phyloP scores from a whole-genome alignment of 2,797 vertebrate species.

The Helicolenus hilgendorfi region DNA sequence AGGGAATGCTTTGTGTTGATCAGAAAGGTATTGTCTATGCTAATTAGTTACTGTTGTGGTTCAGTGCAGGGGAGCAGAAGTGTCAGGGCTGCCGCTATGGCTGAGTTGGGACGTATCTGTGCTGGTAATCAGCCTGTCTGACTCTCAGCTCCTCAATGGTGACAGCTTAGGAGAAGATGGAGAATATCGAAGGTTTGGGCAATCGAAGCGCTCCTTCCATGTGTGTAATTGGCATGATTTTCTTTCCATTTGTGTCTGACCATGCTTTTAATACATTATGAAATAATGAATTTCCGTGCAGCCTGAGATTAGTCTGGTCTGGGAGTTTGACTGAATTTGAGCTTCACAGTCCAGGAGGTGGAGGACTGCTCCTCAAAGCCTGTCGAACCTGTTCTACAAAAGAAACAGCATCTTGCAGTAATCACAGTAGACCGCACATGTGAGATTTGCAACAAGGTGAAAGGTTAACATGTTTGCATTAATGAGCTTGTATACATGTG shows the following conservation, averaged over 20 bases:
- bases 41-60: constrained; percentile 82
- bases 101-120: constrained; percentile 59
- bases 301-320: constrained; percentile 10
- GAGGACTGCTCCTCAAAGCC: constrained; percentile 30
- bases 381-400: constrained; percentile 23
- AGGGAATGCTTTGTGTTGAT: constrained; percentile 83
- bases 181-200: constrained; percentile 14
- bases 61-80: constrained; percentile 67
- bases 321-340: constrained; percentile 31
- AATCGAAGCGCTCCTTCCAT: constrained; percentile 10
- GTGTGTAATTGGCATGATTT: constrained; percentile 54
- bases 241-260: constrained; percentile 33
- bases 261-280: constrained; percentile 43
- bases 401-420: constrained; percentile 26
- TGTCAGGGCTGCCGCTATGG: constrained; percentile 68
- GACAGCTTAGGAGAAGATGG: constrained; percentile 47
- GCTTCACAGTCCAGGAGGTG: constrained; percentile 6
- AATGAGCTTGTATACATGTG: not conserved
- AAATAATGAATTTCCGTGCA: constrained; percentile 48
- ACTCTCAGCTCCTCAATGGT: constrained; percentile 30
- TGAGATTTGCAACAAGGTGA: constrained; percentile 2
- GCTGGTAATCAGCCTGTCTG: constrained; percentile 58
- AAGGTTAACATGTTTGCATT: not conserved
- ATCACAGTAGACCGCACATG: not conserved
- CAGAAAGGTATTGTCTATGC: constrained; percentile 84